A percentile compares a stretch with the other conserved stretches of the same genome.
These are phyloP conservation scores for Drosophila serrata DNA, from an alignment of 1,140 invertebrate species.

Conservation along the genomic window DNA sequence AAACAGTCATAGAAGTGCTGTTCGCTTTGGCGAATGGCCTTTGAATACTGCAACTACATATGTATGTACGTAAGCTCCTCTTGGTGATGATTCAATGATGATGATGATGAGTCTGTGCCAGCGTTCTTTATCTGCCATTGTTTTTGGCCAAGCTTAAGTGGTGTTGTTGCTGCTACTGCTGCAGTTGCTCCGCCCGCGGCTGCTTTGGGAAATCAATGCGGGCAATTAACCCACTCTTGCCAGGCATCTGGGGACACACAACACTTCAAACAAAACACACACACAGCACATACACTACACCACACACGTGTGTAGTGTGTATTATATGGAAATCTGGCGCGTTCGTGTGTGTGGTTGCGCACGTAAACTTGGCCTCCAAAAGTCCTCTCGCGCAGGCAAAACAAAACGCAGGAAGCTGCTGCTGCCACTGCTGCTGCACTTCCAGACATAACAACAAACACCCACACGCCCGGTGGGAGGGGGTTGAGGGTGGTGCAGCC, in stretches of 20 bases:
- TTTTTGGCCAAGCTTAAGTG: not conserved
- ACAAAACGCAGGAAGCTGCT: conserved; percentile 39
- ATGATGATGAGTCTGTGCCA: conserved; percentile 3
- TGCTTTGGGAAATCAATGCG: conserved; percentile 47
- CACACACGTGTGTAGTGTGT: conserved; percentile 26
- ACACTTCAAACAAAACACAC: not conserved
- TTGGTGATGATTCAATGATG: conserved; percentile 13
- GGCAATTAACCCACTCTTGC: conserved; percentile 60
- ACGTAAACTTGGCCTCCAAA: conserved; percentile 79
- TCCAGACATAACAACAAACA: conserved; percentile 34
- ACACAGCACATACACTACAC: not conserved
- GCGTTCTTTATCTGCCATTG: not conserved
- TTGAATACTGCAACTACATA: not conserved
- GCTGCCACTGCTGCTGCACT: conserved; percentile 9
- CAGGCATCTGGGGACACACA: conserved; percentile 28
- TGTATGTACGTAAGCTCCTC: not conserved
- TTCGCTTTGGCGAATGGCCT: not conserved
- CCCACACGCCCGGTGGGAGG: conserved; percentile 1
- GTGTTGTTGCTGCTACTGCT: conserved; percentile 6
- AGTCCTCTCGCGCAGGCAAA: conserved; percentile 42
- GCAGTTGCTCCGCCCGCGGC: conserved; percentile 8
- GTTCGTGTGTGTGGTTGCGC: conserved; percentile 49
- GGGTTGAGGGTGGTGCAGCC: conserved; percentile 1
- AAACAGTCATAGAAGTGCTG: not conserved
- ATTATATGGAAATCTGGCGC: not conserved